Conservation (phyloP, 1,140 invertebrate species). For the Leptinotarsa defecta region DNA sequence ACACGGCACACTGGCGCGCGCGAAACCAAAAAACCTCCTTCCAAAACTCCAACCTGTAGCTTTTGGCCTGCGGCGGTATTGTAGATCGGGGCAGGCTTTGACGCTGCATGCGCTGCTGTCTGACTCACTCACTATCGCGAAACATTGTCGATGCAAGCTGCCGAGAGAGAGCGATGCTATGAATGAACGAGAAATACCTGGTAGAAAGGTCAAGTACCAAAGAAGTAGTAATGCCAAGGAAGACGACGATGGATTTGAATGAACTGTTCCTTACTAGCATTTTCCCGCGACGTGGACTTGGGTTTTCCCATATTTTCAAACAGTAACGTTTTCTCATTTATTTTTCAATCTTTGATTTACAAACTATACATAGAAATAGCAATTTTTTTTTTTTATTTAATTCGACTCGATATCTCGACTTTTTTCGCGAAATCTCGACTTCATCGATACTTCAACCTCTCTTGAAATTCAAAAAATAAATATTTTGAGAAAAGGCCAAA, state of each 20-base stretch:
- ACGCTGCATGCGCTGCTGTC: conserved; percentile 10
- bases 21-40: neutral
- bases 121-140: neutral
- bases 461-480: too few species aligned
- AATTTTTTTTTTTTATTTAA: too few species aligned
- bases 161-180: conserved; percentile 4
- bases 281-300: too few species aligned
- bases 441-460: too few species aligned
- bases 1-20: neutral
- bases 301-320: too few species aligned
- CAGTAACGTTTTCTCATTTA: too few species aligned
- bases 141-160: neutral
- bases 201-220: neutral
- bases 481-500: too few species aligned
- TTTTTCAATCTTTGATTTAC: too few species aligned
- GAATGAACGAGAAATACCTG: conserved; percentile 7
- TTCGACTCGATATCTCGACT: too few species aligned
- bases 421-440: too few species aligned
- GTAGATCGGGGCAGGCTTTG: conserved; percentile 13
- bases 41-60: conserved; percentile 19
- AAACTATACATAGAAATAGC: too few species aligned
- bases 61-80: conserved; percentile 7
- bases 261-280: too few species aligned
- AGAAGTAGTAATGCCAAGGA: conserved; percentile 8
- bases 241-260: neutral